These are phyloP conservation scores for Protonemura montana DNA, from an alignment of 2,888 invertebrate species.

Conservation along the genomic window DNA sequence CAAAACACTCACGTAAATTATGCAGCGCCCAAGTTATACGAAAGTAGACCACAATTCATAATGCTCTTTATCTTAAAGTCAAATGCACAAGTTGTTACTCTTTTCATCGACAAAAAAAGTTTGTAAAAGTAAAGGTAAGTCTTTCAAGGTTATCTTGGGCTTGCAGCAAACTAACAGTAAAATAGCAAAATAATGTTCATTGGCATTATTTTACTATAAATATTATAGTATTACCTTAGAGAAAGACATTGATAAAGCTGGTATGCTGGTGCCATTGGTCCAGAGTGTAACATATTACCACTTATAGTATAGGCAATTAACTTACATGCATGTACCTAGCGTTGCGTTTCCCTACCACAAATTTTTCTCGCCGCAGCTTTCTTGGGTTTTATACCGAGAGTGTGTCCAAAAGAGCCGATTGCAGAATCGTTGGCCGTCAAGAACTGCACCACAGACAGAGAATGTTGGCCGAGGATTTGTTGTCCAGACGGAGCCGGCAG, in stretches of 20 bases:
- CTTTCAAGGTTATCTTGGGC: too few relatives aligned
- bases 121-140: too few relatives aligned
- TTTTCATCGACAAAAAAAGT: too few relatives aligned
- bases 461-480: slow-evolving; percentile 79
- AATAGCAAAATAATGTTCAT: too few relatives aligned
- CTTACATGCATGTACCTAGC: background rate
- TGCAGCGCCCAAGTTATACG: background rate
- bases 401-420: slow-evolving; percentile 72
- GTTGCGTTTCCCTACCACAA: background rate
- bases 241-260: too few relatives aligned
- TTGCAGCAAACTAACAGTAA: too few relatives aligned
- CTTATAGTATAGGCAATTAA: background rate
- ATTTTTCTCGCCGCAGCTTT: slow-evolving; percentile 63
- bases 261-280: too few relatives aligned
- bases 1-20: slow-evolving; percentile 57
- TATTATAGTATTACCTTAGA: too few relatives aligned
- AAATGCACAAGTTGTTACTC: too few relatives aligned
- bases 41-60: background rate
- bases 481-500: slow-evolving; percentile 72
- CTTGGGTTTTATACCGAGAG: slow-evolving; percentile 73
- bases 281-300: too few relatives aligned
- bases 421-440: slow-evolving; percentile 74
- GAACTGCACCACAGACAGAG: slow-evolving; percentile 71
- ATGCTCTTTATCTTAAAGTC: too few relatives aligned
- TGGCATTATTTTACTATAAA: too few relatives aligned